phyloP scores from a whole-genome alignment of 2,888 invertebrate genomes.

The Pollenia amentaria region DNA sequence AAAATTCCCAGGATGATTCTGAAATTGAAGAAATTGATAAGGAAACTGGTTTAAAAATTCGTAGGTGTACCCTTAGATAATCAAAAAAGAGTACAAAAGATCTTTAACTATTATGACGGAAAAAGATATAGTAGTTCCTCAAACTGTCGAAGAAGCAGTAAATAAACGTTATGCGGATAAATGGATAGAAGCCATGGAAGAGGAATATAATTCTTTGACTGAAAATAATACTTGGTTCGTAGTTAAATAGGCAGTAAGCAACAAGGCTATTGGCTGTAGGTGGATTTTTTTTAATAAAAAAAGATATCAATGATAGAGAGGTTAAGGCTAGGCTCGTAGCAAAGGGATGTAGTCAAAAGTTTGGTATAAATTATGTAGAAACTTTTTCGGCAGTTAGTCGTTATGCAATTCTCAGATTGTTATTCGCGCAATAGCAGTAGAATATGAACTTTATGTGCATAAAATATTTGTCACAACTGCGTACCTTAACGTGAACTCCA shows the following conservation, averaged over 20 bases:
- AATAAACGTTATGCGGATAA: not conserved
- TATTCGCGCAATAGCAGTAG: too few relatives aligned
- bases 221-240: conserved; percentile 5
- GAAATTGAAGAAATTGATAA: conserved; percentile 5
- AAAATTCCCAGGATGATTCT: not conserved
- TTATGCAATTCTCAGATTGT: not conserved
- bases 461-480: not conserved
- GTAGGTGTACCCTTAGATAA: not conserved
- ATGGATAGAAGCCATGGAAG: conserved; percentile 16
- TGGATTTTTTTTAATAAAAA: not conserved
- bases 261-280: not conserved
- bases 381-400: not conserved
- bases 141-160: not conserved
- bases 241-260: not conserved
- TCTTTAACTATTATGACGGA: not conserved
- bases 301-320: not conserved
- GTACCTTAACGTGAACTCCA: not conserved
- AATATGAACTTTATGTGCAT: conserved; percentile 2
- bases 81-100: not conserved
- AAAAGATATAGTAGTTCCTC: not conserved
- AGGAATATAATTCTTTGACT: conserved; percentile 1
- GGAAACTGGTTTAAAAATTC: not conserved
- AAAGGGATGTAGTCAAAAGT: not conserved
- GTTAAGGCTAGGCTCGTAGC: conserved; percentile 5
- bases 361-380: not conserved